Evolutionary conservation across 2,797 vertebrate species (phyloP), one percentile per base, ranked within the genome.

Genomic region (Helicolenus hilgendorfi): DNA sequence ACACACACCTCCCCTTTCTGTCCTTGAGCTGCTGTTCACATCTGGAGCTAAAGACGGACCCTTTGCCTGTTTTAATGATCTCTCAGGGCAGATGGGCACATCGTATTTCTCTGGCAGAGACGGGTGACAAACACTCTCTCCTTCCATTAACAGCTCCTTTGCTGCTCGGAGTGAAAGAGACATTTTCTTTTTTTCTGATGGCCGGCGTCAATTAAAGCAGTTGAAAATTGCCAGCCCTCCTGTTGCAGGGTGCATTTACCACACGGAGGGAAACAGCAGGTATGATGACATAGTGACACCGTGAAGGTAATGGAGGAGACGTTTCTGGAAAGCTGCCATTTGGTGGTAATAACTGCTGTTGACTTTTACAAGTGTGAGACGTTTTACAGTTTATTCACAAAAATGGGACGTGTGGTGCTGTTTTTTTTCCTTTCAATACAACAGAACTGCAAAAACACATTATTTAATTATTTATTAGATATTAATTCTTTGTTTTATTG

Each of bases 121-220:
- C 71, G 3, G 63, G 20, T 60, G 76, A 83, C 70, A 83, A 77
- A 83, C 71, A 78, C 56, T 26, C 3, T 76, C 56, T 80, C 60
- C 31, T 55, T 75, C 73, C 62, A 36, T 60, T 70, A 80, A 84
- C 72, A 55, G 83, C 59, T 11, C 20, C 18, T 75, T 58, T 67
- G 58, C 77, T 73, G 18, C 81, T 35, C 5, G 27, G 74, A 27
- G 55, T 26, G 55, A 86, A 72, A 72, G 15, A 81, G n/a, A 11
- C 26, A 41, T 84, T 79, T 78, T 65, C 72, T 79, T 75, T 62
- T 73, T 63, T 13, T 3, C 38, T 71, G 79, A 76, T 64, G 78
- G 78, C 55, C 60, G 18, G 45, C 79, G 80, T 79, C 89, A 95
- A 88, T 87, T 89, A 91, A 76, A 81, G 80, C 41, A 4, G 73